Evolutionary conservation across 2,888 invertebrate genomes (phyloP).

Genomic region (Clanis bilineata): DNA sequence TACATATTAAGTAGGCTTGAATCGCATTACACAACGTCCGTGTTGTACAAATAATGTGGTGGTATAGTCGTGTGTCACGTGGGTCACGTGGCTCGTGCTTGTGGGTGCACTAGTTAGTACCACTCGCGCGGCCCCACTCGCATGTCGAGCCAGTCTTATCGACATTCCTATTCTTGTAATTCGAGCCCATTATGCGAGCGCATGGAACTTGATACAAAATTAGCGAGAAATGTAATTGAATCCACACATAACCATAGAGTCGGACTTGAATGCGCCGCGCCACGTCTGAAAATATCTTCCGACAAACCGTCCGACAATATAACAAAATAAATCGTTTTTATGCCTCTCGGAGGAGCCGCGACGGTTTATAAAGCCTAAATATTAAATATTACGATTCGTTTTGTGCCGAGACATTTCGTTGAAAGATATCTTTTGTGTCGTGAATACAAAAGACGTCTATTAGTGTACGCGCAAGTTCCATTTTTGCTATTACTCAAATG

Average conservation of each 20-base stretch:
- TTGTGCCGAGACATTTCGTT: background rate
- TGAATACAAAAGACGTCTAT: background rate
- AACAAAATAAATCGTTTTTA: background rate
- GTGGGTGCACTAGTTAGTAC: no score
- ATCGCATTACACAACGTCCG: background rate
- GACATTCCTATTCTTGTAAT: background rate
- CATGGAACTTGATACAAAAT: background rate
- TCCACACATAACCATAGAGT: background rate
- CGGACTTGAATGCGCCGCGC: background rate
- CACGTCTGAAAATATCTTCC: background rate
- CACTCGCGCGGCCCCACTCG: no score
- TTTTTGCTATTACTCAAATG: background rate
- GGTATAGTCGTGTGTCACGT: background rate
- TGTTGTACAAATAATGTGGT: background rate
- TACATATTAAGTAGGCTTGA: constrained; percentile 9
- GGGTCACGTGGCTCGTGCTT: no score
- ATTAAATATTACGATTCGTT: background rate
- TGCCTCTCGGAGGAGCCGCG: background rate
- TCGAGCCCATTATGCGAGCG: background rate
- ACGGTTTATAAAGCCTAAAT: background rate
- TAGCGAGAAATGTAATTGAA: background rate
- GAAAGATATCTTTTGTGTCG: background rate
- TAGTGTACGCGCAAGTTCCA: background rate
- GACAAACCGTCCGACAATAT: background rate
- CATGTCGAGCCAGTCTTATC: constrained; percentile 5